Conservation (phyloP, 2,797 vertebrate species). For the Sciaenops ocellatus region DNA sequence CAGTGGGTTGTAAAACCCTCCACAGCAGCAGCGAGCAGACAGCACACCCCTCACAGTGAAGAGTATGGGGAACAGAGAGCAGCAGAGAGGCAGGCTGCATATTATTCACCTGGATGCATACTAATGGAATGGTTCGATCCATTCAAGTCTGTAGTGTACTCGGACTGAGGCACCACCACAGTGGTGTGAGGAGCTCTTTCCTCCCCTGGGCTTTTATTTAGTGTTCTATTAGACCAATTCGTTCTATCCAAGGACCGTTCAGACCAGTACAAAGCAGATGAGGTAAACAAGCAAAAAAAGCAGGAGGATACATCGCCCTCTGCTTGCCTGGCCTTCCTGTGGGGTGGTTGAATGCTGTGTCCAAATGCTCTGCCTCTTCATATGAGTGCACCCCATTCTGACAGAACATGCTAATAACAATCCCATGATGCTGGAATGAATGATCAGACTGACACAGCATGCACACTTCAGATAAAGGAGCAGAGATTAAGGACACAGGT, state of each 20-base stretch:
- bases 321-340: constrained; percentile 16
- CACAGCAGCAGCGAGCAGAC: constrained; percentile 79
- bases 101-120: constrained; percentile 25
- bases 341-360: constrained; percentile 11
- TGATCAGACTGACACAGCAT: neutral
- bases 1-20: constrained; percentile 61
- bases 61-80: constrained; percentile 40
- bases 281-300: constrained; percentile 8
- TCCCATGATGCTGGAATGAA: constrained; percentile 30
- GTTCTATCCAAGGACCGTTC: constrained; percentile 50
- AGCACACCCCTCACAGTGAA: constrained; percentile 51
- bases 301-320: neutral
- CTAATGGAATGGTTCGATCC: constrained; percentile 21
- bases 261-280: constrained; percentile 26
- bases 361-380: constrained; percentile 25
- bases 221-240: constrained; percentile 19
- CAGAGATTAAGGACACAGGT: constrained; percentile 47
- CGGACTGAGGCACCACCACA: neutral
- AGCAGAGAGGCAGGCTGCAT: constrained; percentile 49
- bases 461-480: constrained; percentile 15
- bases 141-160: constrained; percentile 16
- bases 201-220: constrained; percentile 1
- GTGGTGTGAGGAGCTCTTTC: neutral
- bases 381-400: neutral
- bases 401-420: neutral